Conservation (phyloP, 2,888 invertebrate genomes). For the Sceliomorpha sp. region DNA sequence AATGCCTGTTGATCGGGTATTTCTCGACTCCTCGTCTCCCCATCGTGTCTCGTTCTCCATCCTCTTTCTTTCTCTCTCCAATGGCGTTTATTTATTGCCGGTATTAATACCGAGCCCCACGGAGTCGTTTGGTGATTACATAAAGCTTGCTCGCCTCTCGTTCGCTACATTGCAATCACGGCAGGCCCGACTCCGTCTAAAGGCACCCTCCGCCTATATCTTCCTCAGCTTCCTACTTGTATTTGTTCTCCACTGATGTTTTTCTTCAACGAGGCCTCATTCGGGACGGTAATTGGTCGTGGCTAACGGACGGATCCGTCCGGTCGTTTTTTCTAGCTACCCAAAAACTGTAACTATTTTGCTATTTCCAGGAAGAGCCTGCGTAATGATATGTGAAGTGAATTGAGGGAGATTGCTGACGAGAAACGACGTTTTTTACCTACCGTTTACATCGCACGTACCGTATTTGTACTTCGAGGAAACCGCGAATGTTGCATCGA, state of each 20-base stretch:
- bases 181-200: slow-evolving; percentile 1
- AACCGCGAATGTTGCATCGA: no score
- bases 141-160: slow-evolving; percentile 69
- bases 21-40: slow-evolving; percentile 10
- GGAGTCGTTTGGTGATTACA: slow-evolving; percentile 71
- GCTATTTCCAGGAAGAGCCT: no score
- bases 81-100: slow-evolving; percentile 72
- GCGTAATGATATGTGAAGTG: no score
- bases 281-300: slow-evolving; percentile 38
- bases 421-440: no score
- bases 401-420: no score
- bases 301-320: slow-evolving; percentile 30
- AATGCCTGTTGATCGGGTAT: slow-evolving; percentile 51
- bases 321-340: slow-evolving; percentile 1
- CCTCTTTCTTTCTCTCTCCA: slow-evolving; percentile 61
- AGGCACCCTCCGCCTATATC: slow-evolving; percentile 16
- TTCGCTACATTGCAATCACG: slow-evolving; percentile 41
- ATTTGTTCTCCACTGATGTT: slow-evolving; percentile 3
- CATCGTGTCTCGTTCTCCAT: not conserved
- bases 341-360: no score
- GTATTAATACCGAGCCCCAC: slow-evolving; percentile 73
- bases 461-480: no score
- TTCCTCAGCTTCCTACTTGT: slow-evolving; percentile 6
- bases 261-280: slow-evolving; percentile 43
- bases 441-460: no score